Evolutionary conservation across 1,140 invertebrate species (phyloP), one percentile per base, ranked within the genome.

Genomic region (Apis mellifera): DNA sequence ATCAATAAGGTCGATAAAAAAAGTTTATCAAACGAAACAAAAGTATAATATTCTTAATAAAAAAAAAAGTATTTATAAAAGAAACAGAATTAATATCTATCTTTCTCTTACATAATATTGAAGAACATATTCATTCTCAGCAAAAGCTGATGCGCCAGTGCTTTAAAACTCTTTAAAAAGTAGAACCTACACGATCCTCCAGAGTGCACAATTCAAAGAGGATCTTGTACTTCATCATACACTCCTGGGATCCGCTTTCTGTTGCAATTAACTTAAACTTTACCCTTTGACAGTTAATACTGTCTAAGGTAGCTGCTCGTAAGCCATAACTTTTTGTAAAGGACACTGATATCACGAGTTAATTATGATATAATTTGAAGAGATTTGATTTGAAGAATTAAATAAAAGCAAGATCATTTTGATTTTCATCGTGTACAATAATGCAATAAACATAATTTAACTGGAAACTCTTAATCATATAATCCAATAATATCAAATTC

Each of bases 161-260:
- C 52, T 73, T 59, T 73, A 15, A 21, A 59, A 76, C n/a, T 65
- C 23, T 76, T 54, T 19, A 52, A 65, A 64, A 75, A 62, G 42
- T 42, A 52, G 0, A 54, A 26, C 60, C 8, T 64, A 76, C 4
- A 52, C 7, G 48, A 64, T 65, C 8, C 59, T 52, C 3, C 19
- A 11, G 73, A 76, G 23, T 65, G 23, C 73, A 52, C 42, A 75
- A 50, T 52, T 21, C 26, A 76, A 76, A 76, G 73, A n/a, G 50
- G 60, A 54, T 64, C 12, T 23, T 52, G 26, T 52, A 32, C 62
- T 76, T 64, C 23, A 32, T 76, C 50, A 32, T 9, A 32, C 8
- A 54, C 60, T 12, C 73, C 7, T 52, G 60, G 50, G 26, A 76
- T 76, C 73, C 60, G 23, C 48, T 54, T 65, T 54, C 60, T 65